Base-by-base conservation (phyloP, 2,888 invertebrate genomes). In the Meteorus cinctellus region DNA sequence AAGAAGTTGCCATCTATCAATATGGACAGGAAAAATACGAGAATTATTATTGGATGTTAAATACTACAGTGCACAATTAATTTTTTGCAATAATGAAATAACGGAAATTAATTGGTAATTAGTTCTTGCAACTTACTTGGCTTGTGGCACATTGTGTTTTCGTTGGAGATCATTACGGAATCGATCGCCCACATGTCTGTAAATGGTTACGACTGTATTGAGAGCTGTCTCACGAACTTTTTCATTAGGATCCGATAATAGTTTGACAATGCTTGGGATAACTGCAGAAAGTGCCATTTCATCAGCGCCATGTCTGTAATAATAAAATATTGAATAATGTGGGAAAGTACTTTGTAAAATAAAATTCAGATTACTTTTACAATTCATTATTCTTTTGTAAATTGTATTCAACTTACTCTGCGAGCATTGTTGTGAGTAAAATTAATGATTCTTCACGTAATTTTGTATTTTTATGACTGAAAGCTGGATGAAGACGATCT, bases 391-490 rank as follows among this genome's bases (percentile, higher is more conserved):
- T 63, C 48, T 27, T 12, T 55, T 31, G 34, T 70, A 85, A 66
- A 70, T 67, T 51, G 29, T 36, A n/a, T 62, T 29, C 2, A 12
- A 74, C 94, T 93, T 90, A 97, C 95, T 95, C 94, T 87, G 96
- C 95, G 45, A 98, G 90, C 65, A 96, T 93, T 75, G 95, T 94
- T 79, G 96, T 95, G 82, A 98, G 93, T 82, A 96, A 95, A 82
- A 95, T 92, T 78, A 97, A 91, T 45, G 96, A 94, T 90, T 98
- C 98, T 87, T 98, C 97, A 72, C 97, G 91, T 48, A 98, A 95
- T 91, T 97, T 96, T 85, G 96, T 95, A 89, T 98, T 97, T 91
- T 98, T 98, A 91, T 98, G 98, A 82, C 92, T 92, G 85, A 97
- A 93, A 27, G 94, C 93, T 71, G 92, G 92, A 67, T 91, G 91